Evolutionary conservation across 2,113 vertebrate genomes (phyloP).

Genomic region (Nothocercus nigrocapillus): DNA sequence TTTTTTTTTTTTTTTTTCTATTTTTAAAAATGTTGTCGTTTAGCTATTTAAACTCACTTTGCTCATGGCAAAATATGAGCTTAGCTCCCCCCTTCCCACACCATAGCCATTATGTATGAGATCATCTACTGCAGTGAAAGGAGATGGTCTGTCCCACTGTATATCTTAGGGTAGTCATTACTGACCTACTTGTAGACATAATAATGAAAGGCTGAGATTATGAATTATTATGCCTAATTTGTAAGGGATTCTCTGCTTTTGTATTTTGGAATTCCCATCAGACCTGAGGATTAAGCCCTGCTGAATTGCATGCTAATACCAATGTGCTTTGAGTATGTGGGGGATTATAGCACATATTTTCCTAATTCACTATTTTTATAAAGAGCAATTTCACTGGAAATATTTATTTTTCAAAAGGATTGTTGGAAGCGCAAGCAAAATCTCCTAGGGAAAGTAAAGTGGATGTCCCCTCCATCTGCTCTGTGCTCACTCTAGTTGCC

Average conservation of each 20-base stretch:
- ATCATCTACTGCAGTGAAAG: not conserved
- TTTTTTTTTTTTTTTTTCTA: not conserved
- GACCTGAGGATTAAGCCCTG: constrained; percentile 36
- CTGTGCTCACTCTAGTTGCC: not conserved
- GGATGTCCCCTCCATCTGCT: not conserved
- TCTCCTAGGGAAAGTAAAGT: not conserved
- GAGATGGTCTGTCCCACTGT: constrained; percentile 3
- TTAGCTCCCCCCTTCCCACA: not conserved
- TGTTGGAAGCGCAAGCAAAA: not conserved
- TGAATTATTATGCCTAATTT: constrained; percentile 65
- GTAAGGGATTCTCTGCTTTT: constrained; percentile 65
- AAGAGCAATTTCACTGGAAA: constrained; percentile 41
- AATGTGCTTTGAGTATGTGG: constrained; percentile 37
- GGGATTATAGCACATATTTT: constrained; percentile 34
- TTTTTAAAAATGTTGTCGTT: not conserved
- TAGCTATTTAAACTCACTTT: not conserved
- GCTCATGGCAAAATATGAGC: not conserved
- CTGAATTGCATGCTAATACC: constrained; percentile 43
- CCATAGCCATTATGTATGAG: constrained; percentile 17
- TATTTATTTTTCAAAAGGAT: constrained; percentile 20
- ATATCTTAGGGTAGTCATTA: not conserved
- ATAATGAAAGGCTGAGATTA: constrained; percentile 47
- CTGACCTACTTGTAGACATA: constrained; percentile 61
- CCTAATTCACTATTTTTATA: constrained; percentile 35
- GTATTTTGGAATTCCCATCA: constrained; percentile 51